These are phyloP conservation scores for Podocnemis expansa DNA, from an alignment of 2,113 vertebrate species.

Conservation along the genomic window DNA sequence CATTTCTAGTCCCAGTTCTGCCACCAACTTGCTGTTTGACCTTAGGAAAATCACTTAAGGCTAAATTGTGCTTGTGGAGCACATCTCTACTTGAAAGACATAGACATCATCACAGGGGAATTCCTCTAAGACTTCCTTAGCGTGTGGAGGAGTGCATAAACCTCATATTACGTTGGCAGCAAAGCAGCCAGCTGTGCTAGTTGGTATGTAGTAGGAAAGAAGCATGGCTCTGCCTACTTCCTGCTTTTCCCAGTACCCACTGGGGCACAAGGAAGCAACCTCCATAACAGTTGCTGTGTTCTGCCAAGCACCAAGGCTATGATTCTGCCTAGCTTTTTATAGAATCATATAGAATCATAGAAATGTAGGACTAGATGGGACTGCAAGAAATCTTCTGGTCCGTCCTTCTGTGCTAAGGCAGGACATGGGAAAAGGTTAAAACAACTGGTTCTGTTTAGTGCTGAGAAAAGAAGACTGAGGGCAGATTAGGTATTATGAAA, in stretches of 20 bases:
- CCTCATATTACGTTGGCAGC: background rate
- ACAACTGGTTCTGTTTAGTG: background rate
- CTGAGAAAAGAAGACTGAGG: background rate
- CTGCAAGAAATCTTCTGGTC: background rate
- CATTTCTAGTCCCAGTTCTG: background rate
- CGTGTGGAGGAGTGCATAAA: background rate
- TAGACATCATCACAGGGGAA: background rate
- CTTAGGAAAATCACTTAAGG: background rate
- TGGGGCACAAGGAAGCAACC: background rate
- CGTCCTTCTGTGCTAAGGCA: background rate
- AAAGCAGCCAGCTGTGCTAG: background rate
- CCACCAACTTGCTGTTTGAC: background rate
- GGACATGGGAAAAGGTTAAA: background rate
- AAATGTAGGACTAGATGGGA: background rate
- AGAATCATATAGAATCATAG: background rate
- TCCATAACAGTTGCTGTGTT: background rate
- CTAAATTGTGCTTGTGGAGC: rapidly evolving
- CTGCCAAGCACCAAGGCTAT: background rate
- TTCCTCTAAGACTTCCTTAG: background rate
- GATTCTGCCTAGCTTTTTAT: background rate
- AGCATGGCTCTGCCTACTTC: background rate
- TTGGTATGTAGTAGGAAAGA: background rate
- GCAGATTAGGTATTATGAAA: background rate
- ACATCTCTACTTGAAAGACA: background rate
- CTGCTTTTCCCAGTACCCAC: background rate